Base-by-base conservation (phyloP, 1,140 invertebrate species). In the Holcopasites calliopsidis region DNA sequence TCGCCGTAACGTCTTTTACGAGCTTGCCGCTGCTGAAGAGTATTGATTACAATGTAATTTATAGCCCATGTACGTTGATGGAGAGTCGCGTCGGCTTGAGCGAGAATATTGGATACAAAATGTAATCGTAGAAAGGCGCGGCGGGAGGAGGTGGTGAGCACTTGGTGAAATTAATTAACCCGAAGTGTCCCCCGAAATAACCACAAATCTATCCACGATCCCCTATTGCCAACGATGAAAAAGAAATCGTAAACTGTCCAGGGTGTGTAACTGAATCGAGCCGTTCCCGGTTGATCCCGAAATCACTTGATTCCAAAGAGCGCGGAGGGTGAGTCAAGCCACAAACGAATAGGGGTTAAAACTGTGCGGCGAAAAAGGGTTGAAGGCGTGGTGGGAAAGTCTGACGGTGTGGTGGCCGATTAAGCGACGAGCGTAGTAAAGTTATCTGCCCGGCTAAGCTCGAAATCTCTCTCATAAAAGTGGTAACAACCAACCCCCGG, bases 401-500 rank as follows among this genome's bases (percentile, higher is more conserved):
- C 44, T 4, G 8, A 3, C 10, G 49, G 61, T 18, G 13, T 13
- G 55, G 44, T 4, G 42, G 23, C 71, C 70, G 81, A 79, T 84
- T 83, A 84, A 84, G 70, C 82, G 78, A 84, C 78, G 76, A 80
- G 74, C 77, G 74, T 64, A 58, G 40, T 47, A 50, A 83, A 86
- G 84, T 89, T 88, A 88, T 89, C 87, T 84, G 85, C 76, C 83
- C 42, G 83, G 79, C 76, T 83, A 86, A 88, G 83, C 80, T 60
- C 82, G 79, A 85, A 90, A 86, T 88, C 86, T 86, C 86, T 68
- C 84, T 88, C 87, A 89, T 87, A 88, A 89, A 89, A 88, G 85
- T 84, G 83, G 79, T 87, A 88, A 90, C 85, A 88, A n/a, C n/a
- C n/a, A n/a, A 87, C 84, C 87, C 76, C 82, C 87, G 82, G 88